Conservation (phyloP, 2,797 vertebrate genomes). For the Cygnus olor region DNA sequence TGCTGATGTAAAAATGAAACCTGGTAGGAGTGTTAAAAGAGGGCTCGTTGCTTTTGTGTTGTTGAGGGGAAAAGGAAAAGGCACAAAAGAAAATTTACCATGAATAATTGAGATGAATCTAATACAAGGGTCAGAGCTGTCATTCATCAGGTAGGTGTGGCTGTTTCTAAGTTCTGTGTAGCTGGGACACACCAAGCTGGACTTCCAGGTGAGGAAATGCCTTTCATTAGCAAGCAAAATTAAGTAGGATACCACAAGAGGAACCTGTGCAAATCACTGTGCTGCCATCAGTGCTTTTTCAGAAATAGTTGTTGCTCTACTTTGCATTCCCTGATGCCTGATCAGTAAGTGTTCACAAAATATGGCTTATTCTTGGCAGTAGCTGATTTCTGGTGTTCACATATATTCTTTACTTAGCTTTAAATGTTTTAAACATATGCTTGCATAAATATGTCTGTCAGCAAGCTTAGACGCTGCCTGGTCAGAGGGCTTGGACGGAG, state of each 20-base stretch:
- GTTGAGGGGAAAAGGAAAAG: not conserved
- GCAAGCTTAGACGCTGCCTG: not conserved
- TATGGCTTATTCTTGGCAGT: not conserved
- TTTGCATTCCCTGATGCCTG: not conserved
- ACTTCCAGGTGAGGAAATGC: conserved; percentile 2
- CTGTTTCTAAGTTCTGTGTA: not conserved
- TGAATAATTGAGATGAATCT: not conserved
- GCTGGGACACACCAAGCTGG: not conserved
- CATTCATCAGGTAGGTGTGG: conserved; percentile 1
- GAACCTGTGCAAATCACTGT: not conserved
- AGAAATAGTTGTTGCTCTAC: not conserved
- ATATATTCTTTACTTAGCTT: not conserved
- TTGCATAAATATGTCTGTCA: not conserved
- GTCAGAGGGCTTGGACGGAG: not conserved
- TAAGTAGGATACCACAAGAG: not conserved
- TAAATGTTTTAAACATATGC: not conserved
- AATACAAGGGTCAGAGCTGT: not conserved
- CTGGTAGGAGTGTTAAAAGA: not conserved
- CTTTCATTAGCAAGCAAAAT: not conserved
- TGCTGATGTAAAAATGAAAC: not conserved
- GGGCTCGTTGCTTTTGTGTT: not conserved
- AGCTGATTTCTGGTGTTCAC: not conserved
- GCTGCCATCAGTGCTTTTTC: not conserved
- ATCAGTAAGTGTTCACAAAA: not conserved
- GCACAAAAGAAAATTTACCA: not conserved